Evolutionary conservation across 1,140 invertebrate genomes (phyloP).

Genomic region (Trinorchestia longiramus): DNA sequence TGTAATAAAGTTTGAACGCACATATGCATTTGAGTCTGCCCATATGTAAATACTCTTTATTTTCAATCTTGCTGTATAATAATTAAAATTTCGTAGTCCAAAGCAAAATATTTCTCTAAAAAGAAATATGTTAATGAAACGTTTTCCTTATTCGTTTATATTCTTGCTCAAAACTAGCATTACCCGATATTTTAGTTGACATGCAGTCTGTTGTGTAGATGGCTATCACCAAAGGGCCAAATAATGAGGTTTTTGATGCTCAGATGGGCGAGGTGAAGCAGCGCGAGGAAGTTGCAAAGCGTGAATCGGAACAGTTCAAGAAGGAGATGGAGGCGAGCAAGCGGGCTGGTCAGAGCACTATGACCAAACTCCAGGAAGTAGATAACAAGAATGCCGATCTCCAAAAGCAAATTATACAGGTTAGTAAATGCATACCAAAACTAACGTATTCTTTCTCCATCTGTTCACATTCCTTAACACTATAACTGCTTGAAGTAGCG

Average conservation of each 20-base stretch:
- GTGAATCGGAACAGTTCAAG: conserved; percentile 76
- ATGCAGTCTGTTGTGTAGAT: too few relatives aligned
- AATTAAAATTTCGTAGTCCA: too few relatives aligned
- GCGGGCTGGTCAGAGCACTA: conserved; percentile 75
- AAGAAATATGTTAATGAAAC: too few relatives aligned
- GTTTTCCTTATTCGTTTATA: too few relatives aligned
- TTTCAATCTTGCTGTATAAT: too few relatives aligned
- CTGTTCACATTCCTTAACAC: background rate
- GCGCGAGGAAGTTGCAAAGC: conserved; percentile 75
- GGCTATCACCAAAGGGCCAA: too few relatives aligned
- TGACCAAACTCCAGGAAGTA: conserved; percentile 56
- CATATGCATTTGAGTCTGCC: too few relatives aligned
- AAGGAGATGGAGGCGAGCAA: conserved; percentile 78
- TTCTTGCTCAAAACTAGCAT: too few relatives aligned
- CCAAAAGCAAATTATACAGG: conserved; percentile 78
- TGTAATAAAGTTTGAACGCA: too few relatives aligned
- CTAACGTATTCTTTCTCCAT: background rate
- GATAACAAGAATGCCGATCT: conserved; percentile 71
- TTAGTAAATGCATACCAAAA: conserved; percentile 67
- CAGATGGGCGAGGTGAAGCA: conserved; percentile 53
- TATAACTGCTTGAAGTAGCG: background rate
- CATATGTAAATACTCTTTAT: too few relatives aligned
- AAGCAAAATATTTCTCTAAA: too few relatives aligned
- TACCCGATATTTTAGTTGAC: too few relatives aligned
- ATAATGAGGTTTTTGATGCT: background rate